phyloP scores from a whole-genome alignment of 1,140 invertebrate species.

The Idris sp. region DNA sequence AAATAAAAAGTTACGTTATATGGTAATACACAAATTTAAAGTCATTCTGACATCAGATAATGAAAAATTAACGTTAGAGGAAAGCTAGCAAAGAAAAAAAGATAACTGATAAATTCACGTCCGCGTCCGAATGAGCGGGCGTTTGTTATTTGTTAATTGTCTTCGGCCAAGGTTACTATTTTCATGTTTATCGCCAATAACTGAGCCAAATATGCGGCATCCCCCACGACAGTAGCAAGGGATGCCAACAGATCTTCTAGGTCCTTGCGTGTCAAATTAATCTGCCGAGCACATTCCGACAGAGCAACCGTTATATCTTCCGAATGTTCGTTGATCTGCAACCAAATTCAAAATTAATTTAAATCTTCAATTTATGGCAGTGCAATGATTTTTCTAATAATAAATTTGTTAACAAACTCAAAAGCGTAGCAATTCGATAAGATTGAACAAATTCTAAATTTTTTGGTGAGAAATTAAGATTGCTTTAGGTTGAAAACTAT shows the following conservation, averaged over 20 bases:
- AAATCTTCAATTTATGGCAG: too few relatives aligned
- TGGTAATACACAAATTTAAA: too few relatives aligned
- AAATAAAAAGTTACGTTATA: too few relatives aligned
- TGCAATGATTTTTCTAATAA: too few relatives aligned
- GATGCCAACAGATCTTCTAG: slow-evolving; percentile 81
- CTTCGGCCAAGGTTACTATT: slow-evolving; percentile 86
- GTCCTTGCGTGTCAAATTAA: slow-evolving; percentile 82
- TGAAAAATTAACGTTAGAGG: slow-evolving; percentile 69
- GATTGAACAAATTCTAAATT: too few relatives aligned
- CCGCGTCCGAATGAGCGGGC: slow-evolving; percentile 57
- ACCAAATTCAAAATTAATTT: too few relatives aligned
- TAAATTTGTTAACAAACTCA: too few relatives aligned
- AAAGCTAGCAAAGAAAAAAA: slow-evolving; percentile 71
- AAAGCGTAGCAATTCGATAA: too few relatives aligned
- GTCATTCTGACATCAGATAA: slow-evolving; percentile 55
- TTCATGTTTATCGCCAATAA: slow-evolving; percentile 85
- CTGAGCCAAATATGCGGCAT: slow-evolving; percentile 85
- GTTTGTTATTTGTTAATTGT: slow-evolving; percentile 80
- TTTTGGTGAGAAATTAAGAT: too few relatives aligned
- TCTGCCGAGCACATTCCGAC: slow-evolving; percentile 84
- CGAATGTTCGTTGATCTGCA: slow-evolving; percentile 61
- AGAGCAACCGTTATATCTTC: slow-evolving; percentile 80
- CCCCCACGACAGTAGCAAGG: slow-evolving; percentile 84
- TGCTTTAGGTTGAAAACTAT: too few relatives aligned
- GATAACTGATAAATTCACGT: slow-evolving; percentile 61